Base-by-base conservation (phyloP, 2,113 vertebrate species). In the Galeopterus variegatus region DNA sequence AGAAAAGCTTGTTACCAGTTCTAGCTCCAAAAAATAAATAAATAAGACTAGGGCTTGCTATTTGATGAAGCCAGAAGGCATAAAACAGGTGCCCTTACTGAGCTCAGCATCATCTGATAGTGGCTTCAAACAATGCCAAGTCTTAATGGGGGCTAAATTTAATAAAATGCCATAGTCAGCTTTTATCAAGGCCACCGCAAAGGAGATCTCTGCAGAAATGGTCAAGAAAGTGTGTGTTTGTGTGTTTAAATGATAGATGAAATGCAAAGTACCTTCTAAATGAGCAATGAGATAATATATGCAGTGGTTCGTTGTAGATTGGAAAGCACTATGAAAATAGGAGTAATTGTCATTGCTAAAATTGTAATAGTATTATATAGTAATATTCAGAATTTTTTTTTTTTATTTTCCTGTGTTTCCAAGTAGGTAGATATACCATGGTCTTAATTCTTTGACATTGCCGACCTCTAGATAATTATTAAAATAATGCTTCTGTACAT, bases 131-230 rank as follows among this genome's bases (percentile, higher is more conserved):
- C 93, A 97, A 92, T 94, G 96, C 96, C 97, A 98, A 94, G 56
- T 85, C 83, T 84, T 97, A 96, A 97, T 97, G 94, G 93, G 69
- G 26, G 50, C 31, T 95, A 87, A 79, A 50, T 94, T 96, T 95
- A 92, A 95, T 90, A 94, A 96, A 96, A 87, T 67, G 21, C 79
- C 41, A 69, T n/a, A 65, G 91, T 98, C 97, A 97, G 97, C 97
- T 97, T 97, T 98, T 97, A 94, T 94, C 92, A 95, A 96, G 95
- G 93, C 82, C 91, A 94, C 65, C 84, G 52, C 24, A 92, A 95
- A 97, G 90, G 84, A 95, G 73, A 96, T 60, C 11, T n/a, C 45
- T 80, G 13, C 41, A 88, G 52, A 93, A 96, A 67, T 75, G 48
- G 92, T 96, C 72, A 54, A 93, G 33, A 96, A 76, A 72, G 73